Evolutionary conservation across 1,140 invertebrate species (phyloP).

Genomic region (Dendroctonus valens): DNA sequence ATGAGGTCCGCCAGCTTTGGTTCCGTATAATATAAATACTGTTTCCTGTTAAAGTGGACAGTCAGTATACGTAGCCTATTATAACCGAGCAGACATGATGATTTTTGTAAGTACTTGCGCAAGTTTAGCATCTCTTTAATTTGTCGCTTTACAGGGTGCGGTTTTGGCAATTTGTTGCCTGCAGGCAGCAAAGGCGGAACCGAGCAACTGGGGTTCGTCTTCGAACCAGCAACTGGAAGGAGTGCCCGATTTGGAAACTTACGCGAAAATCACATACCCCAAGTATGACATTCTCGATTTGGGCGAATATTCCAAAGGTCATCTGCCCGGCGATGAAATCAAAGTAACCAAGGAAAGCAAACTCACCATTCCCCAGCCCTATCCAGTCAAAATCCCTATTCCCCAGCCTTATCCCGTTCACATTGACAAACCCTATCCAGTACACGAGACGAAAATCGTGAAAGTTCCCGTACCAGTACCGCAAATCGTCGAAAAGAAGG

Average conservation of each 20-base stretch:
- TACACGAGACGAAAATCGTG: conserved; percentile 39
- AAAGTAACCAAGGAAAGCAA: conserved; percentile 38
- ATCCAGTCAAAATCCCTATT: conserved; percentile 44
- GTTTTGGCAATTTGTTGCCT: conserved; percentile 38
- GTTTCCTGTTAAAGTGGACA: conserved; percentile 24
- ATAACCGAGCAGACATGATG: conserved; percentile 25
- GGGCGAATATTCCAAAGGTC: conserved; percentile 39
- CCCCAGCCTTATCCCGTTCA: conserved; percentile 46
- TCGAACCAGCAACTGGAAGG: conserved; percentile 33
- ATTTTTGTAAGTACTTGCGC: conserved; percentile 29
- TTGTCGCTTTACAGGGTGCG: conserved; percentile 12
- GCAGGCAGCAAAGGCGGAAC: conserved; percentile 33
- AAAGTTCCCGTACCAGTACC: conserved; percentile 43
- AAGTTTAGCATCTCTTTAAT: not conserved
- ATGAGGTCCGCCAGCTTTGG: conserved; percentile 16
- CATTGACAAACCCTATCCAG: conserved; percentile 42
- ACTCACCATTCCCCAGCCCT: conserved; percentile 43
- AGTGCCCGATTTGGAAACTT: conserved; percentile 39
- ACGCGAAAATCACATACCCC: conserved; percentile 38
- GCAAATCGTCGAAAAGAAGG: conserved; percentile 41
- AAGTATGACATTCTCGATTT: conserved; percentile 41
- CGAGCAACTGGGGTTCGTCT: conserved; percentile 28
- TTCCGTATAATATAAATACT: conserved; percentile 36
- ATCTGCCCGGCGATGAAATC: conserved; percentile 41
- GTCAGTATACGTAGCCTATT: conserved; percentile 26